Conservation (phyloP, 1,140 invertebrate species). For the Steinernema feltiae region DNA sequence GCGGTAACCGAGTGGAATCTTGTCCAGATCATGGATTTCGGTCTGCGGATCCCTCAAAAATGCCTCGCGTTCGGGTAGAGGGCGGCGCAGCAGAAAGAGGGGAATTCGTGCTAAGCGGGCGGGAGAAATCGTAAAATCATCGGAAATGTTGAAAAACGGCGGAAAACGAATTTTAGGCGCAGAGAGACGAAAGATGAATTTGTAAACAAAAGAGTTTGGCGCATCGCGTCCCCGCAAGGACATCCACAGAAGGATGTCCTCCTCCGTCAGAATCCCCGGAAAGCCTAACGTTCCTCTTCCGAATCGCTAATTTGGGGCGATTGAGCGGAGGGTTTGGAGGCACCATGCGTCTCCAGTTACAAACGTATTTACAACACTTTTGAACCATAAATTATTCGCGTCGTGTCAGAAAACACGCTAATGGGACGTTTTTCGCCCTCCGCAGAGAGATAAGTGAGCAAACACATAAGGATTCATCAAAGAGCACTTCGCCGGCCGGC, state of each 20-base stretch:
- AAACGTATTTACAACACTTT: background rate
- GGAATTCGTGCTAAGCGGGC: no score
- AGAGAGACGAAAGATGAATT: background rate
- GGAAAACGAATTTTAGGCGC: background rate
- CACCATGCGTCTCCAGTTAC: no score
- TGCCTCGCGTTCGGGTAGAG: no score
- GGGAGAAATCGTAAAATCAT: no score
- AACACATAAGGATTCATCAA: background rate
- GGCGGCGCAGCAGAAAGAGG: no score
- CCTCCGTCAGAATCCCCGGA: background rate
- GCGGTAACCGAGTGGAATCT: no score
- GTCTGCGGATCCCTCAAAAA: no score
- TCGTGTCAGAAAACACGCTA: background rate
- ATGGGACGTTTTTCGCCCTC: background rate
- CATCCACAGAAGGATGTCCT: background rate
- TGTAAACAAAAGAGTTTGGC: background rate
- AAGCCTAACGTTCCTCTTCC: background rate
- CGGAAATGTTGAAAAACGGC: background rate
- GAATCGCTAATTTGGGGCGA: background rate
- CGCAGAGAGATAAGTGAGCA: background rate
- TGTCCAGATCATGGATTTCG: no score
- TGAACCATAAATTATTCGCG: background rate
- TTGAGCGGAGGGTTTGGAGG: background rate
- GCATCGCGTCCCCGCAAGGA: background rate
- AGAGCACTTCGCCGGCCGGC: background rate